Base-by-base conservation (phyloP, 2,797 vertebrate species). In the Cryptoblepharus egeriae region DNA sequence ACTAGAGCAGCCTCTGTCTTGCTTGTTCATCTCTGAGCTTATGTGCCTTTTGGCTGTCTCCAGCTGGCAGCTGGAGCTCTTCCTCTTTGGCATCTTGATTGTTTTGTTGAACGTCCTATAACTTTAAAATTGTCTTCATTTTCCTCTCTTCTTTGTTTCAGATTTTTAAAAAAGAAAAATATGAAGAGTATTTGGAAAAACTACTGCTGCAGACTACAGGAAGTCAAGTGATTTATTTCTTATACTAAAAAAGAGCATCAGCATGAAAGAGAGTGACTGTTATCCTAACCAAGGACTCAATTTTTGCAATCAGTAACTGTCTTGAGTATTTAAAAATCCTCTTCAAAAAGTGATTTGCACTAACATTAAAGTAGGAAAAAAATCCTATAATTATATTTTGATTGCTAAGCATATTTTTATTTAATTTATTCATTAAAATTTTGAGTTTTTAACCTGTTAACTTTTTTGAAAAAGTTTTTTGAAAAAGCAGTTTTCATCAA, bases 111-210 rank as follows among this genome's bases (percentile, higher is more conserved):
- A 32, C 18, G 45, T 58, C 35, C 63, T 4, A 37, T 64, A 81
- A 3, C 22, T 60, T 68, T 81, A 73, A 80, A 86, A 65, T 4
- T 4, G 7, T 68, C 32, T 68, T 69, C 26, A 69, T 84, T 75
- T 85, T 58, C 24, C 22, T 58, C 57, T 58, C 20, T 58, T 24
- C 22, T 73, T 12, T 61, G 0, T 26, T 76, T 76, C 87, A 96
- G 95, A 69, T 84, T 89, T 80, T 63, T 55, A 35, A 83, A 88
- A 86, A 79, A 86, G 64, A 85, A 85, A 90, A 89, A 35, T 57
- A 90, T 87, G 90, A 82, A 86, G 12, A 82, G 70, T 83, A 52
- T 84, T 80, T 85, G 52, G 75, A 89, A 90, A 88, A 91, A 84
- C 86, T 28, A 79, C 64, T 86, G 88, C 93, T 83, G 42, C 30